Evolutionary conservation across 2,113 vertebrate genomes (phyloP).

Genomic region (Oryzias celebensis): DNA sequence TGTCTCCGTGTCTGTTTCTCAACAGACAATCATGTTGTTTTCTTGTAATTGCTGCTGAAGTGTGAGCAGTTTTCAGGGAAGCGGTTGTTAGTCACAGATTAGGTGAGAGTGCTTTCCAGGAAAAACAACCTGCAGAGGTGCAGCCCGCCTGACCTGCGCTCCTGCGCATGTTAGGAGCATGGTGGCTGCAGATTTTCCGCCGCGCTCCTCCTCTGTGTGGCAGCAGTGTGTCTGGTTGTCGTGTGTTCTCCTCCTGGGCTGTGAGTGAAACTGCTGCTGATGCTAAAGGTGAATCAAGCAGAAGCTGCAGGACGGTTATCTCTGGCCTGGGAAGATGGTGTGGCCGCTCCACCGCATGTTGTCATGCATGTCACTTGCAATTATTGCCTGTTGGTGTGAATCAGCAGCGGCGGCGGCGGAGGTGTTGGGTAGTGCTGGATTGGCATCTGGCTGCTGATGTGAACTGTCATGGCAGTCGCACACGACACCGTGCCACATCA

Average conservation of each 20-base stretch:
- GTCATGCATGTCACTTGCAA: neutral
- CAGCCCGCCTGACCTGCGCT: no score
- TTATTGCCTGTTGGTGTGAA: constrained; percentile 7
- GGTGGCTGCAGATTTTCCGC: no score
- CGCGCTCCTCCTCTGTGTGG: neutral
- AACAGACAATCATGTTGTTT: no score
- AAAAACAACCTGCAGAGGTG: no score
- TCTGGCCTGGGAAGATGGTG: constrained; percentile 28
- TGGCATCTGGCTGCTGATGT: constrained; percentile 16
- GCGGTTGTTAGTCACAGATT: no score
- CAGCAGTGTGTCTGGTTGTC: neutral
- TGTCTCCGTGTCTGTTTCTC: no score
- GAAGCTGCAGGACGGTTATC: constrained; percentile 19
- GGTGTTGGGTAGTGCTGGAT: constrained; percentile 18
- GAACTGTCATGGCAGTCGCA: constrained; percentile 5
- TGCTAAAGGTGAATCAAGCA: constrained; percentile 20
- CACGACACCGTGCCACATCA: constrained; percentile 31
- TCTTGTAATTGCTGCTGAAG: no score
- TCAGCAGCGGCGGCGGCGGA: neutral
- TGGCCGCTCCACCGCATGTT: constrained; percentile 5
- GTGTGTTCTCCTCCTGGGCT: neutral
- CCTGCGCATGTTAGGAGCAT: no score
- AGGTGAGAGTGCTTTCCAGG: no score
- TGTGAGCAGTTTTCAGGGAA: no score
- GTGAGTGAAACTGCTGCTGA: neutral